Conservation (phyloP, 2,113 vertebrate species). For the Machaerirhynchus nigripectus region DNA sequence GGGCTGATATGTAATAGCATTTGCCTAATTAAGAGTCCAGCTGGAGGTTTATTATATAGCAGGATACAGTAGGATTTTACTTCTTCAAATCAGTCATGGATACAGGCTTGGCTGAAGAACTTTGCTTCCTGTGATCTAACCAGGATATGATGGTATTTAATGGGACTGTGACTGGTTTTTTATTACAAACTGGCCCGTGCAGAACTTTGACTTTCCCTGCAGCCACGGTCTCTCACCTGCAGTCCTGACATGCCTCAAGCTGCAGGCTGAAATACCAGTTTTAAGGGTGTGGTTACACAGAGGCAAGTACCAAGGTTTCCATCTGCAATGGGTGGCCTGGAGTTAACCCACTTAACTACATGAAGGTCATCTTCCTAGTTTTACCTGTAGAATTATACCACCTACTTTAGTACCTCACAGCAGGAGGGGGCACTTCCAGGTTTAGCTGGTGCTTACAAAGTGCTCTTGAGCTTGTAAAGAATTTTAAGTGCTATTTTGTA, state of each 20-base stretch:
- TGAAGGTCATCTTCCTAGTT: background rate
- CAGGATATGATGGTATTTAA: background rate
- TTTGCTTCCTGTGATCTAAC: background rate
- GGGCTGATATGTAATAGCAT: background rate
- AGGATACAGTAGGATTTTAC: background rate
- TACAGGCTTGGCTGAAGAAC: background rate
- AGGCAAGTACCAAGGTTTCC: background rate
- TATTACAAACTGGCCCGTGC: background rate
- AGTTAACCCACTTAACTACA: background rate
- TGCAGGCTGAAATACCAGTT: background rate
- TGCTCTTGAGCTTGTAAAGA: background rate
- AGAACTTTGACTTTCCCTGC: background rate
- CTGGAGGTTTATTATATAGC: background rate
- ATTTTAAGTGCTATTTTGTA: background rate
- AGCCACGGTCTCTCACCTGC: background rate
- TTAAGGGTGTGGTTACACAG: background rate
- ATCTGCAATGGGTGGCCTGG: background rate
- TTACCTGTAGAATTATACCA: background rate
- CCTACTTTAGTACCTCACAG: background rate
- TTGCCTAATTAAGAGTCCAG: background rate
- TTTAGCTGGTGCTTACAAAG: background rate
- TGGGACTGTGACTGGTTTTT: background rate
- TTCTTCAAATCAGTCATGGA: background rate
- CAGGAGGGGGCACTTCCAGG: background rate
- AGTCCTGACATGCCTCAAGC: background rate